These are phyloP conservation scores for Macrocentrus cingulum DNA, from an alignment of 1,140 invertebrate species.

Conservation along the genomic window DNA sequence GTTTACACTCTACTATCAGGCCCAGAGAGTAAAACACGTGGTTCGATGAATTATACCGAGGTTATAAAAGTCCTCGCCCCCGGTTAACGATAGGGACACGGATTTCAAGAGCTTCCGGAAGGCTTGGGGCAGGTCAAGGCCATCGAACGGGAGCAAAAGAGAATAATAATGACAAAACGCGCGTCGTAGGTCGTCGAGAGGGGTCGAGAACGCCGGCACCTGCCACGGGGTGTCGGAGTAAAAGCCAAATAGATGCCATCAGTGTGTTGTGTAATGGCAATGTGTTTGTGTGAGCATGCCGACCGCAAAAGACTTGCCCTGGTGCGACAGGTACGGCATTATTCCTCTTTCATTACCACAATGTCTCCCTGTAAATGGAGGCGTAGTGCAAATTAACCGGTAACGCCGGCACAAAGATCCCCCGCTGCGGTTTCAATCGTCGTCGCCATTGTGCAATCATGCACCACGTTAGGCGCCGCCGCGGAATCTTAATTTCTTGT, in stretches of 20 bases:
- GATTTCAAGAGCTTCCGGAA: not conserved
- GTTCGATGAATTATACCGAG: not conserved
- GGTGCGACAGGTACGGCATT: conserved; percentile 35
- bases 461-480: not conserved
- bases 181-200: not conserved
- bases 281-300: not conserved
- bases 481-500: no score
- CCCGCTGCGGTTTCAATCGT: conserved; percentile 17
- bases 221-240: not conserved
- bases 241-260: not conserved
- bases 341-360: conserved; percentile 35
- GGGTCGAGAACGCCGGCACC: not conserved
- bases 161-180: conserved; percentile 14
- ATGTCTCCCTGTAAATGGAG: conserved; percentile 1
- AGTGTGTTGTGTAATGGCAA: not conserved
- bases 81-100: not conserved
- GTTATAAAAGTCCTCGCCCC: not conserved
- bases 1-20: not conserved
- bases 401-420: conserved; percentile 12
- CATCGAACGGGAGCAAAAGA: conserved; percentile 11
- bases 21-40: not conserved
- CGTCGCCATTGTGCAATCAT: not conserved
- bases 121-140: conserved; percentile 15
- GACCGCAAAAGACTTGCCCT: conserved; percentile 6
- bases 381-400: conserved; percentile 21